These are phyloP conservation scores for Catharus bicknelli DNA, from an alignment of 2,113 vertebrate species.

Conservation along the genomic window DNA sequence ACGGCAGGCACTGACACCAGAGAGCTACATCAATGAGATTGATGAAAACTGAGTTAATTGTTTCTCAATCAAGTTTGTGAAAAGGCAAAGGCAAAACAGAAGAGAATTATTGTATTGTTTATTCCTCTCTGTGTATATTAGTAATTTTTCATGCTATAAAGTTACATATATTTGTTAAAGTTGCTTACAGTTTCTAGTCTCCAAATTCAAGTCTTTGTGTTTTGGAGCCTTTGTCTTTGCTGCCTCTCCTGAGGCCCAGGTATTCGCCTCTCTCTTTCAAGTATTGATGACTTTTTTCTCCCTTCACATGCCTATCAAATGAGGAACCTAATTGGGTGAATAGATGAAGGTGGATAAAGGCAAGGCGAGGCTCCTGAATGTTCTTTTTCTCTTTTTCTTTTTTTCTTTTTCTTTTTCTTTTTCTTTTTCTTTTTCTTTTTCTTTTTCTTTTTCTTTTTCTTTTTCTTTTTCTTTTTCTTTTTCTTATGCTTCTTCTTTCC, in stretches of 20 bases:
- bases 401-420: background rate
- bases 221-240: background rate
- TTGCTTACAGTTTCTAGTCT: background rate
- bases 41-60: background rate
- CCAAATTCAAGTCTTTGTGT: background rate
- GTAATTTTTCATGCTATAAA: background rate
- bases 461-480: no score
- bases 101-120: background rate
- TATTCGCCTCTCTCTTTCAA: background rate
- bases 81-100: background rate
- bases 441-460: no score
- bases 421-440: no score
- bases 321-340: background rate
- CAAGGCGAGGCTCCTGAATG: background rate
- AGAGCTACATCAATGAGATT: background rate
- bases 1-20: background rate
- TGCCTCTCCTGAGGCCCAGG: background rate
- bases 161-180: background rate
- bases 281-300: background rate
- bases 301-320: background rate
- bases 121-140: background rate
- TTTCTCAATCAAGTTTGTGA: background rate
- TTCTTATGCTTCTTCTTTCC: background rate
- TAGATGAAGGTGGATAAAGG: background rate
- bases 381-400: background rate